Conservation (phyloP, 1,140 invertebrate genomes). For the Tetramorium parvispinum region DNA sequence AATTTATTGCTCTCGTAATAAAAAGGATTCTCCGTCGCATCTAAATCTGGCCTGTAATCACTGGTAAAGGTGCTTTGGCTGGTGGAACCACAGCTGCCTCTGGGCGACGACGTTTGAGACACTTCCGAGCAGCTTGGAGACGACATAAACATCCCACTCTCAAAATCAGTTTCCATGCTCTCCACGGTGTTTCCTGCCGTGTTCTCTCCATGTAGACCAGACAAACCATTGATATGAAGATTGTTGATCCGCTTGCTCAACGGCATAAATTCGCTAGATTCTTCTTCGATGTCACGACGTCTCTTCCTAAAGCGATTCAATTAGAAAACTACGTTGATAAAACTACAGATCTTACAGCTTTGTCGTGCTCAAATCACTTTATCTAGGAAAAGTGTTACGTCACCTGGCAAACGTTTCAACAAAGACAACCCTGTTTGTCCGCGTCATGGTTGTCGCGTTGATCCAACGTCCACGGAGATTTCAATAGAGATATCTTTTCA, state of each 20-base stretch:
- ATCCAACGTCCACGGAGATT: background rate
- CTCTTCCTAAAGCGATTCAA: conserved; percentile 87
- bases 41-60: conserved; percentile 87
- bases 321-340: background rate
- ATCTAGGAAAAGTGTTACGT: conserved; percentile 4
- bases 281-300: conserved; percentile 88
- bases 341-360: no score
- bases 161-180: conserved; percentile 79
- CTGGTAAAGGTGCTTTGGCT: conserved; percentile 78
- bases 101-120: conserved; percentile 81
- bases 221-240: conserved; percentile 89
- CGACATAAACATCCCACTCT: conserved; percentile 75
- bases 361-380: background rate
- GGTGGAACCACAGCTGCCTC: conserved; percentile 81
- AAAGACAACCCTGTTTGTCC: conserved; percentile 76
- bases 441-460: conserved; percentile 68
- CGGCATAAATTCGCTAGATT: conserved; percentile 91
- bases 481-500: conserved; percentile 27
- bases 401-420: conserved; percentile 42
- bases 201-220: conserved; percentile 72
- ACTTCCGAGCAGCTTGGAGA: conserved; percentile 83
- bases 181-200: conserved; percentile 39
- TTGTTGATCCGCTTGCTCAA: conserved; percentile 92
- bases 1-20: conserved; percentile 89
- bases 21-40: conserved; percentile 87